Evolutionary conservation across 2,888 invertebrate species (phyloP).

Genomic region (Oasisia sp.): DNA sequence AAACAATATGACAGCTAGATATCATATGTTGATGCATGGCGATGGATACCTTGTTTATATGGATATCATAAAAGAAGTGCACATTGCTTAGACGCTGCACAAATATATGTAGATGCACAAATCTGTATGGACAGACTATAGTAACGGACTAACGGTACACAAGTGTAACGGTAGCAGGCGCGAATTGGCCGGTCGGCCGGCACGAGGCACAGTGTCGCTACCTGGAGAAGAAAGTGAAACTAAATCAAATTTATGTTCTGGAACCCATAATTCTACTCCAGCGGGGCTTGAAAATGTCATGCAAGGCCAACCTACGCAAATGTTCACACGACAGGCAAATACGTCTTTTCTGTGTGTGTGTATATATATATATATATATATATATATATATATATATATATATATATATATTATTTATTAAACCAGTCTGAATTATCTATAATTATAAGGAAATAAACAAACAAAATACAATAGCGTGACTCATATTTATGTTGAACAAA

Average conservation of each 20-base stretch:
- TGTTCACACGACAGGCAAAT: not conserved
- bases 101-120: too few relatives aligned
- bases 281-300: not conserved
- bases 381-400: too few relatives aligned
- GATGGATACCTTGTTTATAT: too few relatives aligned
- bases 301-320: not conserved
- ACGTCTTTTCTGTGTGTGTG: not conserved
- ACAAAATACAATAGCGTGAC: not conserved
- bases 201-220: not conserved
- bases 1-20: too few relatives aligned
- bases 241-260: not conserved
- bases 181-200: too few relatives aligned
- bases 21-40: too few relatives aligned
- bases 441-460: not conserved
- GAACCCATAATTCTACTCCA: not conserved
- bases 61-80: too few relatives aligned
- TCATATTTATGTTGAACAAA: not conserved
- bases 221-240: not conserved
- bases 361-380: too few relatives aligned
- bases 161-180: too few relatives aligned
- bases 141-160: too few relatives aligned
- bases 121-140: too few relatives aligned
- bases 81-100: too few relatives aligned
- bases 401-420: not conserved
- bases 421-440: not conserved